These are phyloP conservation scores for Lathamus discolor DNA, from an alignment of 2,113 vertebrate species.

Conservation along the genomic window DNA sequence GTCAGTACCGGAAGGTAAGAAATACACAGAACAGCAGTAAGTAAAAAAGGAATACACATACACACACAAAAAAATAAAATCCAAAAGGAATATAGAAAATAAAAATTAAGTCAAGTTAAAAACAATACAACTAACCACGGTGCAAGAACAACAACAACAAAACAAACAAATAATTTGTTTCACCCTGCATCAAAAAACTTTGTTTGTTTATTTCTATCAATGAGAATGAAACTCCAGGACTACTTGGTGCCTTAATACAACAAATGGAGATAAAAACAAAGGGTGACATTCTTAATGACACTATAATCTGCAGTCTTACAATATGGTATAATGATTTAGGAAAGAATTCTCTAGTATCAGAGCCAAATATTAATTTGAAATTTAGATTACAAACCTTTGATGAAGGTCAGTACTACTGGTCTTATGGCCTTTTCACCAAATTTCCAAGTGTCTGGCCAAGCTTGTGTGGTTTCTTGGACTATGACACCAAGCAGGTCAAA, in stretches of 20 bases:
- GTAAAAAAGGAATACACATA: not conserved
- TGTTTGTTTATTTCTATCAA: not conserved
- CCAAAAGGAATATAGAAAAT: not conserved
- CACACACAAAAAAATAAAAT: too few relatives aligned
- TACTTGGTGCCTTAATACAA: not conserved
- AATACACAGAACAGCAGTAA: not conserved
- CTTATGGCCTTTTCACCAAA: not conserved
- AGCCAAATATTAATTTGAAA: not conserved
- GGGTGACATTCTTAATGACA: not conserved
- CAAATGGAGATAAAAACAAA: not conserved
- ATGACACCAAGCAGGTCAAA: not conserved
- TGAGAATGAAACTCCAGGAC: not conserved
- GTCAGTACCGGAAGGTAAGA: not conserved
- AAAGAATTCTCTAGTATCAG: not conserved
- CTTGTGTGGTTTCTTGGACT: not conserved
- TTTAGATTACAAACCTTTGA: not conserved
- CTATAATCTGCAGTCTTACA: not conserved
- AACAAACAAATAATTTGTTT: not conserved
- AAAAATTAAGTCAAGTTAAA: not conserved
- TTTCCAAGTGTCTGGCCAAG: not conserved
- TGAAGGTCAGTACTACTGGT: fast-evolving
- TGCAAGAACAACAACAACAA: not conserved
- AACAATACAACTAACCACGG: not conserved
- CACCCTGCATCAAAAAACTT: not conserved
- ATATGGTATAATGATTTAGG: not conserved